Conservation (phyloP, 2,888 invertebrate species). For the Phengaris arion region DNA sequence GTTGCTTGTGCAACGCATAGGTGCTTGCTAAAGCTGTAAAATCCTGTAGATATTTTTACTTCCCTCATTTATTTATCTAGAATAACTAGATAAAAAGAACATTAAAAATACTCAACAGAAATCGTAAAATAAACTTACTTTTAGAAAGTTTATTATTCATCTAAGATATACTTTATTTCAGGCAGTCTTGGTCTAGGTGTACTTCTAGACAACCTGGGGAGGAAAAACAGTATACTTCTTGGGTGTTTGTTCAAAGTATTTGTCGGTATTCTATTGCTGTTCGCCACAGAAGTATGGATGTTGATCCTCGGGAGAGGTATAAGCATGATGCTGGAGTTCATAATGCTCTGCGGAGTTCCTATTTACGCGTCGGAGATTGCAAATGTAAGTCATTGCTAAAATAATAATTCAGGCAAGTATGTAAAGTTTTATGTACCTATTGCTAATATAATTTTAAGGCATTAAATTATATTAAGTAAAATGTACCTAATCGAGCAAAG, state of each 20-base stretch:
- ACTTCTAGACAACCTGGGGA: conserved; percentile 48
- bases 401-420: neutral
- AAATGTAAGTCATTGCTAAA: conserved; percentile 42
- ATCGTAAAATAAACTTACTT: too few species aligned
- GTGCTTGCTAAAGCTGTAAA: too few species aligned
- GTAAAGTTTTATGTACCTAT: neutral
- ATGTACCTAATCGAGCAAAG: too few species aligned
- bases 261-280: conserved; percentile 46
- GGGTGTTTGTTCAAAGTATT: conserved; percentile 50
- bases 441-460: neutral
- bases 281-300: conserved; percentile 52
- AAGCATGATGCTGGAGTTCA: conserved; percentile 42
- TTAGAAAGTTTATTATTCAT: too few species aligned
- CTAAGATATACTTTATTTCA: neutral
- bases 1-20: too few species aligned
- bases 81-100: too few species aligned
- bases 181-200: conserved; percentile 36
- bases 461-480: neutral
- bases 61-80: too few species aligned
- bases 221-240: conserved; percentile 50
- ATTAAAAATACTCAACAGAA: too few species aligned
- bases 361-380: conserved; percentile 58
- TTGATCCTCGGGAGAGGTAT: conserved; percentile 47
- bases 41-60: too few species aligned
- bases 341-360: conserved; percentile 46